These are phyloP conservation scores for Antechinus flavipes DNA, from an alignment of 2,113 vertebrate genomes.

Conservation along the genomic window DNA sequence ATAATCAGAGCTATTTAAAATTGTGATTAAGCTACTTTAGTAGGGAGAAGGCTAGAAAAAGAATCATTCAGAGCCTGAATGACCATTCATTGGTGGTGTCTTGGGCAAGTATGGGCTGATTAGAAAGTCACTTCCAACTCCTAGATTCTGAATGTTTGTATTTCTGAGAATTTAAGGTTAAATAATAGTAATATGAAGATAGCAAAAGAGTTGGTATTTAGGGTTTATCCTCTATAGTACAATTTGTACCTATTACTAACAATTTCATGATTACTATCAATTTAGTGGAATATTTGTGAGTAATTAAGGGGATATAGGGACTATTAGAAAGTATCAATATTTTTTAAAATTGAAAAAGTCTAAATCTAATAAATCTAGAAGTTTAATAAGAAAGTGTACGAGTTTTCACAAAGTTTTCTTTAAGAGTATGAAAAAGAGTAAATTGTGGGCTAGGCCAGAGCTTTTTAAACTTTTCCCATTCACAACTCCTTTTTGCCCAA, in stretches of 20 bases:
- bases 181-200: background rate
- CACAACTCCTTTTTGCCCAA: too few species aligned
- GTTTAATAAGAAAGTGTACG: background rate
- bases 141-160: background rate
- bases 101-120: background rate
- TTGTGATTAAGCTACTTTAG: background rate
- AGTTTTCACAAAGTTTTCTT: background rate
- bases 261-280: background rate
- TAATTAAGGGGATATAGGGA: background rate
- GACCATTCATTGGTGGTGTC: background rate
- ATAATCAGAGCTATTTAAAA: background rate
- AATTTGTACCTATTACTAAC: background rate
- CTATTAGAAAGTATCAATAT: background rate
- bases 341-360: background rate
- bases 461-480: too few species aligned
- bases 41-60: background rate
- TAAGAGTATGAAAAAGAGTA: background rate
- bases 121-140: background rate
- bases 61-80: background rate
- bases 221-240: background rate
- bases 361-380: background rate
- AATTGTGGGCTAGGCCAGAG: background rate
- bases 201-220: background rate
- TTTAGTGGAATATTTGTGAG: background rate
- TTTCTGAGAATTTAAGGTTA: slow-evolving; percentile 21